A percentile compares a stretch with the other conserved stretches of the same genome.
Evolutionary conservation across 2,113 vertebrate species (phyloP).

Genomic region (Engystomops pustulosus): DNA sequence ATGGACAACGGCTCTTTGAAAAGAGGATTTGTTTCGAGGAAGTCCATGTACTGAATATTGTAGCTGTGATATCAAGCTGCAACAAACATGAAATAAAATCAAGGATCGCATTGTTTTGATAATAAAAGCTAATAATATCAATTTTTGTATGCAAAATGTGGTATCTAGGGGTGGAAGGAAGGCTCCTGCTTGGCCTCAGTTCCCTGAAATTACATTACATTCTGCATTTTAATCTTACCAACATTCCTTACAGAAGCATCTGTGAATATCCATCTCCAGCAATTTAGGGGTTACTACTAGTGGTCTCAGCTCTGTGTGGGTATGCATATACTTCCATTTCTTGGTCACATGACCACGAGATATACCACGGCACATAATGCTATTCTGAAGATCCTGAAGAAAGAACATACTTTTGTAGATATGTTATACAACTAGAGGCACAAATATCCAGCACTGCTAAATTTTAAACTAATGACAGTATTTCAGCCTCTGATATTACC

Average conservation of each 20-base stretch:
- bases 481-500: background rate
- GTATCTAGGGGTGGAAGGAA: too few species aligned
- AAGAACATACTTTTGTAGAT: background rate
- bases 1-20: background rate
- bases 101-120: too few species aligned
- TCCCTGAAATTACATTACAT: too few species aligned
- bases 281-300: constrained; percentile 35
- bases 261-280: constrained; percentile 42
- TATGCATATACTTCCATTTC: background rate
- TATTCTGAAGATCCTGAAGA: background rate
- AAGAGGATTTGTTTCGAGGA: too few species aligned
- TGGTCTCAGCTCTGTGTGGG: background rate
- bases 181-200: too few species aligned
- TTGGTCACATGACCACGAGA: background rate
- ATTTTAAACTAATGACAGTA: background rate
- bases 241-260: constrained; percentile 21
- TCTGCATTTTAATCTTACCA: too few species aligned
- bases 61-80: constrained; percentile 27
- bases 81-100: too few species aligned
- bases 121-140: too few species aligned
- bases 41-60: background rate
- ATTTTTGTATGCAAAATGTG: too few species aligned
- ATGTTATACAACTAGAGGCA: too few species aligned
- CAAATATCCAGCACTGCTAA: background rate
- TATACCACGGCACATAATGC: background rate